phyloP scores from a whole-genome alignment of 2,797 vertebrate species.

The Falco concolor region DNA sequence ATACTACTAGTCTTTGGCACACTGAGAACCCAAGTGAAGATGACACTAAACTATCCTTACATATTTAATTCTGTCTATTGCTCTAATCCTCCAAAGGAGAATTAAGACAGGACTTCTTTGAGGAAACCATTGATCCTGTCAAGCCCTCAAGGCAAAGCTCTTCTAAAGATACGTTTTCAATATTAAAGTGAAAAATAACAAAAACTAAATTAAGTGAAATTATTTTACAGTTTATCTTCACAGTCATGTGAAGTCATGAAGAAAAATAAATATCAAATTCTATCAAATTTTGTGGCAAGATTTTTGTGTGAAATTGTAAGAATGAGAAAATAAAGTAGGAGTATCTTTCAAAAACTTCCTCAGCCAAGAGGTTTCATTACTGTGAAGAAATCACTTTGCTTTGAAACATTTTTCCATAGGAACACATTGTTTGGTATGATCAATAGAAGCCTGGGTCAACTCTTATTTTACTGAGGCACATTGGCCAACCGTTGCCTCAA shows the following conservation, averaged over 20 bases:
- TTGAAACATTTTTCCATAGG: background rate
- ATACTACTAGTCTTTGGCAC: too few species aligned
- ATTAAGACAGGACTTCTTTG: background rate
- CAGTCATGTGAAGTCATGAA: background rate
- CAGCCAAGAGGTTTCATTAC: background rate
- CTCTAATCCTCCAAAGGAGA: background rate
- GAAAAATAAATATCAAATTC: background rate
- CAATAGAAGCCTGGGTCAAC: background rate
- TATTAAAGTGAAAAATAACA: background rate
- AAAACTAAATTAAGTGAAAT: background rate
- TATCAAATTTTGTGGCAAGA: background rate
- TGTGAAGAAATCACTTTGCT: background rate
- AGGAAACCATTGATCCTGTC: background rate
- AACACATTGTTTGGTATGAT: background rate
- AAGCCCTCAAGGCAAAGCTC: background rate
- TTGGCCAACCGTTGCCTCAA: background rate
- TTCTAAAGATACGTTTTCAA: background rate
- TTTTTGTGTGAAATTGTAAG: background rate
- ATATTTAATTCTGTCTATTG: background rate
- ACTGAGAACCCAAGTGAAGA: background rate
- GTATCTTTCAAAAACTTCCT: background rate
- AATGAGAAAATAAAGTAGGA: background rate
- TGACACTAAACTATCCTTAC: background rate
- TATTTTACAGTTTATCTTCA: background rate
- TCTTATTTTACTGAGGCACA: background rate